A percentile compares a stretch with the other conserved stretches of the same genome.
phyloP scores from a whole-genome alignment of 2,888 invertebrate genomes.

The Lissonota sp. region DNA sequence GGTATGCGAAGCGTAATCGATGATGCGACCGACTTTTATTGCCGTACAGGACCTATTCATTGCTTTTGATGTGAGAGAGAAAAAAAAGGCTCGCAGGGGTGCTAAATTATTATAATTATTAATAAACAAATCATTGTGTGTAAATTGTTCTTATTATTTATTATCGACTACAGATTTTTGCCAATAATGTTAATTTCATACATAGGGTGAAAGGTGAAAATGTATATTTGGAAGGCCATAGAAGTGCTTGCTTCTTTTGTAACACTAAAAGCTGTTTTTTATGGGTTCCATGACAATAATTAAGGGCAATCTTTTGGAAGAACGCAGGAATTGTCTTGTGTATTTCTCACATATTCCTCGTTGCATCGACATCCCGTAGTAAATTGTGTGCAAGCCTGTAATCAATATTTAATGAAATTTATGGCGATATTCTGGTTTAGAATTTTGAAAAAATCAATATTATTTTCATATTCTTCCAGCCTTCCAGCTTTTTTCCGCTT shows the following conservation, averaged over 20 bases:
- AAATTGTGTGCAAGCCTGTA: constrained; percentile 5
- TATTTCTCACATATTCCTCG: constrained; percentile 13
- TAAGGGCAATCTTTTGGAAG: background rate
- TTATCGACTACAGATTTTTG: background rate
- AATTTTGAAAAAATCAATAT: too few species aligned
- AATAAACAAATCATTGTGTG: background rate
- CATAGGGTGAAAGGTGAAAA: background rate
- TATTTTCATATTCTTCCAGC: too few species aligned
- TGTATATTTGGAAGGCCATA: background rate
- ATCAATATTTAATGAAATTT: background rate
- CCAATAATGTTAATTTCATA: background rate
- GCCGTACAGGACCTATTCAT: too few species aligned
- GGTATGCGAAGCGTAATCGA: too few species aligned
- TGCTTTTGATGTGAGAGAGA: too few species aligned
- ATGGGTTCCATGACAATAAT: background rate
- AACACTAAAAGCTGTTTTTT: background rate
- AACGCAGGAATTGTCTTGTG: background rate
- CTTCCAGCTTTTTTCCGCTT: too few species aligned
- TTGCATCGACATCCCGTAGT: constrained; percentile 32
- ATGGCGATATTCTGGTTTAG: too few species aligned
- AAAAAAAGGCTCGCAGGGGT: too few species aligned
- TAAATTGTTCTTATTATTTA: background rate
- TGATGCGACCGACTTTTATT: too few species aligned
- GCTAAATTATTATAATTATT: too few species aligned
- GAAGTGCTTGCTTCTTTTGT: background rate